These are phyloP conservation scores for pig (Sus scrofa) DNA, from an alignment of 2,113 vertebrate species.

Conservation along the genomic window DNA sequence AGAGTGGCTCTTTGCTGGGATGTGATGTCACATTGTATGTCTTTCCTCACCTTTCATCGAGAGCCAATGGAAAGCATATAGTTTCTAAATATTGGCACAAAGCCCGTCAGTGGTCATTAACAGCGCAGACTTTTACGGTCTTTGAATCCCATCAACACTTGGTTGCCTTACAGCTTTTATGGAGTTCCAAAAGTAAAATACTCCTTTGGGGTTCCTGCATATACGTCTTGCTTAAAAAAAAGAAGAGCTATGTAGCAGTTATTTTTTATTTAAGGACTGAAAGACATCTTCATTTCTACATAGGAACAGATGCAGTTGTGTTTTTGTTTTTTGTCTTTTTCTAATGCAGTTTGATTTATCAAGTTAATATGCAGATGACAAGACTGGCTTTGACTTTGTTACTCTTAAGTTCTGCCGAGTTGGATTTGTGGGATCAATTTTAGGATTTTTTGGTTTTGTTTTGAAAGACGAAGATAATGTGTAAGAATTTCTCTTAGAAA, in stretches of 20 bases:
- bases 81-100: neutral
- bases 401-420: neutral
- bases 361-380: neutral
- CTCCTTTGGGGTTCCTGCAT: neutral
- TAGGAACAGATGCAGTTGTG: fast-evolving
- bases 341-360: constrained; percentile 26
- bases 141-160: neutral
- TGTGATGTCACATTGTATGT: neutral
- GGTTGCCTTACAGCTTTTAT: neutral
- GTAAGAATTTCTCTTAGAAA: constrained; percentile 59
- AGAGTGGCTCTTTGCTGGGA: neutral
- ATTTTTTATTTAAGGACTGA: neutral
- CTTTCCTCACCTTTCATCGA: neutral
- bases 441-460: constrained; percentile 51
- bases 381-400: constrained; percentile 25
- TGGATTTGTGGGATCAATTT: constrained; percentile 46
- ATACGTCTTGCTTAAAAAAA: neutral
- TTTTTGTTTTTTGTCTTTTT: neutral
- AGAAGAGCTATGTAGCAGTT: neutral
- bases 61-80: neutral
- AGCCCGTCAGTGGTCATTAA: neutral
- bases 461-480: constrained; percentile 48
- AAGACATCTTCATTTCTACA: neutral
- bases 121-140: neutral
- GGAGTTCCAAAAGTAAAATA: neutral